Conservation (phyloP, 2,888 invertebrate genomes). For the Cheilosia variabilis region DNA sequence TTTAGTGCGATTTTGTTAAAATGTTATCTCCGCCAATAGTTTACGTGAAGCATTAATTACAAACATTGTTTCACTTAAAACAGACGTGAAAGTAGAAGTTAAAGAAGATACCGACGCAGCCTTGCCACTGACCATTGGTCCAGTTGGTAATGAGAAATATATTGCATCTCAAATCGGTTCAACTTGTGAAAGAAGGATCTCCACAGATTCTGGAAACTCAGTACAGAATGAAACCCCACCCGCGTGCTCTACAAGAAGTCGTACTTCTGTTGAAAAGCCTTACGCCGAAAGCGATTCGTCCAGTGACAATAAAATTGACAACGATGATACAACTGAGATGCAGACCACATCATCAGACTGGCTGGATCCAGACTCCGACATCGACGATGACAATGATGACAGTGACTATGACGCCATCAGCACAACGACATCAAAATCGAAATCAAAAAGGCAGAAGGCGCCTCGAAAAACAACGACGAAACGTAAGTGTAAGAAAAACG, state of each 20-base stretch:
- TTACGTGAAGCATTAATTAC: background rate
- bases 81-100: slow-evolving; percentile 65
- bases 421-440: slow-evolving; percentile 15
- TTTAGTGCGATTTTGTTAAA: too few species aligned
- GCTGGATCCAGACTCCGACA: slow-evolving; percentile 43
- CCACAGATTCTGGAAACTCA: slow-evolving; percentile 11
- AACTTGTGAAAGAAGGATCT: slow-evolving; percentile 4
- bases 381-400: slow-evolving; percentile 57
- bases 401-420: slow-evolving; percentile 52
- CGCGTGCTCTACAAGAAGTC: slow-evolving; percentile 53
- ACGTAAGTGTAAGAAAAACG: slow-evolving; percentile 50
- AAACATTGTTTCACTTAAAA: slow-evolving; percentile 1
- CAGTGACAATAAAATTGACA: slow-evolving; percentile 31
- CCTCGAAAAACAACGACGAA: slow-evolving; percentile 13
- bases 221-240: slow-evolving; percentile 21
- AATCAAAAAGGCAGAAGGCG: slow-evolving; percentile 7
- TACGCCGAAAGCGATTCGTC: slow-evolving; percentile 23
- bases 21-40: background rate
- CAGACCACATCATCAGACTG: slow-evolving; percentile 30
- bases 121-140: background rate
- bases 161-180: background rate
- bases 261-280: slow-evolving; percentile 28
- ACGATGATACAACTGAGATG: slow-evolving; percentile 5
- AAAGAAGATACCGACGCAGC: slow-evolving; percentile 45
- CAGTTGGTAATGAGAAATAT: background rate